Conservation (phyloP, 2,888 invertebrate species). For the Dynastes grantii region DNA sequence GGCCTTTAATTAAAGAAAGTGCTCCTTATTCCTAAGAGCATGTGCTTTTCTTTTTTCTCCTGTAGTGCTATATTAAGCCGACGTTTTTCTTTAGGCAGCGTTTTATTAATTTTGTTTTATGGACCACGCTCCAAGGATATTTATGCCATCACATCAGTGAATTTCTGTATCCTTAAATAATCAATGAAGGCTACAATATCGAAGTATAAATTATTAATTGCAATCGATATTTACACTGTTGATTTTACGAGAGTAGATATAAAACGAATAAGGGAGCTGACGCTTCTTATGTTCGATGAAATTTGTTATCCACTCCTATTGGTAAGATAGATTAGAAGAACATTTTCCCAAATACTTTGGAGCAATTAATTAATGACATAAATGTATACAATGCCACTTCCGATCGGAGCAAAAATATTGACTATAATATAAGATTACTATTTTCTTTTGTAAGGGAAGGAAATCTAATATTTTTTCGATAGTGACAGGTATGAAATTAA, state of each 20-base stretch:
- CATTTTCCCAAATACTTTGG: too few species aligned
- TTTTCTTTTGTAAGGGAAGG: too few species aligned
- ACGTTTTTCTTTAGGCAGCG: conserved; percentile 31
- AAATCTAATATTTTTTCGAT: too few species aligned
- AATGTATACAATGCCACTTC: too few species aligned
- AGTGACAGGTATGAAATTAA: too few species aligned
- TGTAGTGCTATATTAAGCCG: conserved; percentile 16
- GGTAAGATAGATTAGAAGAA: too few species aligned
- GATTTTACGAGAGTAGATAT: neutral
- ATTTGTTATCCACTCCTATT: too few species aligned
- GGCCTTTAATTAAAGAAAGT: conserved; percentile 46
- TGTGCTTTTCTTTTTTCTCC: conserved; percentile 35
- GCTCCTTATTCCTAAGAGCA: conserved; percentile 18
- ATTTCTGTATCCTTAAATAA: conserved; percentile 22
- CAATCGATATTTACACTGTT: conserved; percentile 19
- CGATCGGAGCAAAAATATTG: too few species aligned
- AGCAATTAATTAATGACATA: too few species aligned
- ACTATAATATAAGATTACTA: too few species aligned
- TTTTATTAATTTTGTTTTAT: conserved; percentile 47
- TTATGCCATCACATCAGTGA: conserved; percentile 39
- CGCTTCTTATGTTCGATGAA: too few species aligned
- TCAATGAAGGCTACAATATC: neutral
- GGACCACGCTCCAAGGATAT: conserved; percentile 26
- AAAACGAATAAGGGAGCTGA: neutral
- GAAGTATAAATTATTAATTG: conserved; percentile 25